A percentile compares a stretch with the other conserved stretches of the same genome.
These are phyloP conservation scores for Passer montanus DNA, from an alignment of 2,113 vertebrate species.

Conservation along the genomic window DNA sequence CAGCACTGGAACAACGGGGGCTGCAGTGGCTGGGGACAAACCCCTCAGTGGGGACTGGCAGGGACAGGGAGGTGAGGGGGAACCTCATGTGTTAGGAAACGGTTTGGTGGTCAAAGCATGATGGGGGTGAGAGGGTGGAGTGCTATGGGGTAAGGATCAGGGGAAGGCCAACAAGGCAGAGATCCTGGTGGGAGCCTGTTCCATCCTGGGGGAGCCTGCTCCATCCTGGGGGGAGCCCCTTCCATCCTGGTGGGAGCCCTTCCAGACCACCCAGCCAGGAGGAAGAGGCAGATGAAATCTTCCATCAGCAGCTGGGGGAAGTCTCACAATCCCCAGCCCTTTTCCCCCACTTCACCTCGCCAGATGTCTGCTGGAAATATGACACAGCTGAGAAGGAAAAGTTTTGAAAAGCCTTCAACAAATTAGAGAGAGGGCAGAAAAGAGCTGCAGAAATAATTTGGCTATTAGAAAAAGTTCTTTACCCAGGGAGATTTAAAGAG, in stretches of 20 bases:
- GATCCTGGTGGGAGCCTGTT: background rate
- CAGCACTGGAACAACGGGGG: too few species aligned
- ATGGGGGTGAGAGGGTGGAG: too few species aligned
- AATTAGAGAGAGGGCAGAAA: constrained; percentile 2
- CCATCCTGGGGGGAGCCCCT: background rate
- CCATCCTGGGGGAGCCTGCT: background rate
- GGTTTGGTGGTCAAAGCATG: background rate
- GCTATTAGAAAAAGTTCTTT: constrained; percentile 6
- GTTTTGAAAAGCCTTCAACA: background rate
- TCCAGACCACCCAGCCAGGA: background rate
- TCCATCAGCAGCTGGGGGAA: background rate
- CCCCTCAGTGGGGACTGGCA: background rate
- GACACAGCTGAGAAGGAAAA: background rate
- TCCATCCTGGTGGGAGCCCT: background rate
- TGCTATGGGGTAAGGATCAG: background rate
- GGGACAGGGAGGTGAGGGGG: background rate
- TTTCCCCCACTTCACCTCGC: background rate
- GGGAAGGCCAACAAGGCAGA: background rate
- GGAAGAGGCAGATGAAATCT: background rate
- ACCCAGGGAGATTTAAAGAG: background rate
- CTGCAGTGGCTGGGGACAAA: background rate
- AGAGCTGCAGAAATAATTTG: background rate
- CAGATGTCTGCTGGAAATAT: background rate
- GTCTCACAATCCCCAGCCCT: background rate
- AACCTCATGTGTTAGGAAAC: too few species aligned